Percentiles rank a stretch among this genome's conserved stretches.
Evolutionary conservation across 2,113 vertebrate genomes (phyloP).

Genomic region (Psilopogon haemacephalus): DNA sequence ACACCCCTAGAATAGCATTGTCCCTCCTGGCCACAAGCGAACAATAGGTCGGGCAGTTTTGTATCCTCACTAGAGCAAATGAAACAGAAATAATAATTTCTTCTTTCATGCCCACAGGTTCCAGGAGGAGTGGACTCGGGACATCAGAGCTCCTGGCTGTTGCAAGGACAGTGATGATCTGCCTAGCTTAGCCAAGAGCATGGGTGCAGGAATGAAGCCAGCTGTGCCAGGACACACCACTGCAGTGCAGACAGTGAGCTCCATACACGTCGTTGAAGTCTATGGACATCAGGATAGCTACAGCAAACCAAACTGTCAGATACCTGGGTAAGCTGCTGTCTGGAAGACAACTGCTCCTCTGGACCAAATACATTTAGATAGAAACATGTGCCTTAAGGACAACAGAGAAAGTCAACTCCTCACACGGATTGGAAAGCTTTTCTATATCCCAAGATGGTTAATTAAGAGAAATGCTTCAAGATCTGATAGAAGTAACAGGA

Average conservation of each 20-base stretch:
- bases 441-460: slow-evolving; percentile 3
- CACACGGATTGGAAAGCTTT: neutral
- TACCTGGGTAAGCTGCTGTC: slow-evolving; percentile 55
- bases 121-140: slow-evolving; percentile 36
- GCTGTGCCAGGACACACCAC: fast-evolving
- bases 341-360: neutral
- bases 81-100: neutral
- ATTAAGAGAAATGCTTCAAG: slow-evolving; percentile 32
- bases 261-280: neutral
- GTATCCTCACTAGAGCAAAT: neutral
- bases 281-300: neutral
- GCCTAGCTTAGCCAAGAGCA: neutral
- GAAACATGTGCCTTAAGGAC: slow-evolving; percentile 73
- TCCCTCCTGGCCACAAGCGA: too few species aligned
- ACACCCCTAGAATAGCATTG: too few species aligned
- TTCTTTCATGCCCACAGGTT: slow-evolving; percentile 34
- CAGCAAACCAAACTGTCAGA: neutral
- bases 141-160: neutral
- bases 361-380: slow-evolving; percentile 41
- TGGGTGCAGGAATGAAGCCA: neutral
- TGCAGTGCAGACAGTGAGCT: neutral
- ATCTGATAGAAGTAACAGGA: neutral
- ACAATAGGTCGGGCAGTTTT: neutral
- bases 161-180: neutral
- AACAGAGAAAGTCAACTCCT: slow-evolving; percentile 1